phyloP scores from a whole-genome alignment of 2,888 invertebrate genomes.

The Unio delphinus region DNA sequence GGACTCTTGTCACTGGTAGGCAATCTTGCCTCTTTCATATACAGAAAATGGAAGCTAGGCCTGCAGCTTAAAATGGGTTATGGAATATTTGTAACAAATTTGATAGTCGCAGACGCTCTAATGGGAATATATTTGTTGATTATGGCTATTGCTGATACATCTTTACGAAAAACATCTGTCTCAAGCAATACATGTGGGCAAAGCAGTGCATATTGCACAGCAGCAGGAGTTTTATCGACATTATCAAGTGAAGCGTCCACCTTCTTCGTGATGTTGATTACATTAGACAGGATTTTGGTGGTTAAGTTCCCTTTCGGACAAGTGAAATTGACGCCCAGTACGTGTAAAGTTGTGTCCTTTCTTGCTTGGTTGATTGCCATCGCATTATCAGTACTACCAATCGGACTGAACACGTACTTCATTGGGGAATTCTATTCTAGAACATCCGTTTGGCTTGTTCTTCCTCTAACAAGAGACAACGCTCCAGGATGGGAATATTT shows the following conservation, averaged over 20 bases:
- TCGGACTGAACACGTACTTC: conserved; percentile 59
- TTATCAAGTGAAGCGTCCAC: conserved; percentile 78
- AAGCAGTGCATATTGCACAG: conserved; percentile 30
- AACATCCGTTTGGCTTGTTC: conserved; percentile 62
- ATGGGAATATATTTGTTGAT: conserved; percentile 18
- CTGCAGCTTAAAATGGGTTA: conserved; percentile 18
- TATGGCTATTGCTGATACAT: conserved; percentile 39
- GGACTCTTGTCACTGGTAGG: conserved; percentile 30
- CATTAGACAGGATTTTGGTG: conserved; percentile 78
- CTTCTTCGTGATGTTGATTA: conserved; percentile 76
- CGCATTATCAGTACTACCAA: conserved; percentile 56
- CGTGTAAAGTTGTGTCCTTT: conserved; percentile 33
- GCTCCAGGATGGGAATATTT: conserved; percentile 68
- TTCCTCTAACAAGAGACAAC: conserved; percentile 63
- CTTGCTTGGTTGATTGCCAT: conserved; percentile 54
- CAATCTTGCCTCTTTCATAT: conserved; percentile 25
- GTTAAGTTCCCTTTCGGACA: conserved; percentile 75
- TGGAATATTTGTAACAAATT: conserved; percentile 26
- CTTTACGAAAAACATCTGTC: conserved; percentile 31
- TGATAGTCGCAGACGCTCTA: conserved; percentile 21
- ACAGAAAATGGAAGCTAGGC: conserved; percentile 2
- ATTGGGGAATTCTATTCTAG: conserved; percentile 59
- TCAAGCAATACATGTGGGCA: conserved; percentile 38
- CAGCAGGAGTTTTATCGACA: conserved; percentile 40
- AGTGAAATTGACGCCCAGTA: conserved; percentile 34